Evolutionary conservation across 2,797 vertebrate species (phyloP).

Genomic region (Eutrigla gurnardus): DNA sequence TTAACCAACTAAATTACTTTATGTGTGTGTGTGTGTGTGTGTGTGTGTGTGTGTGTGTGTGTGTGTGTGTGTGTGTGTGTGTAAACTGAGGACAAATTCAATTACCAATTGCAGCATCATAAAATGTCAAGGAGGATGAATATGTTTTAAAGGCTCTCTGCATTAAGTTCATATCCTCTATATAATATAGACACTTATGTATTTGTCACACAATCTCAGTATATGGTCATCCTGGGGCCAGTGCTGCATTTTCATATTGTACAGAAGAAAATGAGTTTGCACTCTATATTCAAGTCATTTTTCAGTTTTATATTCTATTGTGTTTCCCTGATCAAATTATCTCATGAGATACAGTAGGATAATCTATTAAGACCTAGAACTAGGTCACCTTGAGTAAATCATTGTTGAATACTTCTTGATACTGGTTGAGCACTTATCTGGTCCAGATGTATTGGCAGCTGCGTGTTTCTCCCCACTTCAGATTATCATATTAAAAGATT

Average conservation of each 20-base stretch:
- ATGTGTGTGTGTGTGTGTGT: too few species aligned
- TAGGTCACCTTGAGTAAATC: not conserved
- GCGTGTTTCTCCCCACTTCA: not conserved
- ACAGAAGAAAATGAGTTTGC: too few species aligned
- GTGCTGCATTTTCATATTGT: constrained; percentile 2
- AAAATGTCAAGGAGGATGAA: not conserved
- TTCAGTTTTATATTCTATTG: not conserved
- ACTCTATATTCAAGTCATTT: not conserved
- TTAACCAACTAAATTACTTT: too few species aligned
- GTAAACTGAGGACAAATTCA: not conserved
- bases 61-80: not conserved
- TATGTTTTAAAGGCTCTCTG: not conserved
- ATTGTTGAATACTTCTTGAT: not conserved
- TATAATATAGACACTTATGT: not conserved
- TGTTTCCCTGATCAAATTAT: not conserved
- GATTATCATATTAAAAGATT: not conserved
- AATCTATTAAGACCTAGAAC: not conserved
- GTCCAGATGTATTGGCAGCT: not conserved
- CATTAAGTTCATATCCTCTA: not conserved
- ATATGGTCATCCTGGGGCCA: not conserved
- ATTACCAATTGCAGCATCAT: not conserved
- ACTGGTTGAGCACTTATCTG: not conserved
- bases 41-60: not conserved
- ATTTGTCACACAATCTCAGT: not conserved
- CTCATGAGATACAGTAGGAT: not conserved